Percentiles rank a stretch among this genome's conserved stretches.
Conservation (phyloP, 64 coral and sea anemone species). For the Cladopsammia gracilis region DNA sequence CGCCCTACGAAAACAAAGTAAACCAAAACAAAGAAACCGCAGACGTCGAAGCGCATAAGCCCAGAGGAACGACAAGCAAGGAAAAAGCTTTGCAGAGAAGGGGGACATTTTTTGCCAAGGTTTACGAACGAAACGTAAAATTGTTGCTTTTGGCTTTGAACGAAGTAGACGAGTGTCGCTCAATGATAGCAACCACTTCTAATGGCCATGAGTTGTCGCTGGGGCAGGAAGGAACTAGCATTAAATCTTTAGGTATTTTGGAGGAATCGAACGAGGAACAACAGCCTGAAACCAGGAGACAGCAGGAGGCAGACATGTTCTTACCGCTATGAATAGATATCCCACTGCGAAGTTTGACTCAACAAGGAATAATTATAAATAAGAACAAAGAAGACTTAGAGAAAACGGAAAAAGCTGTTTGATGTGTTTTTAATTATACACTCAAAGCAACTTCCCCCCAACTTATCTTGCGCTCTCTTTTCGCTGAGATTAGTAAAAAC, state of each 20-base stretch:
- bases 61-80: neutral
- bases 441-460: too few species aligned
- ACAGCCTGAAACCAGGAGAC: neutral
- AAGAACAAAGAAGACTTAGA: too few species aligned
- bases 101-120: constrained; percentile 15
- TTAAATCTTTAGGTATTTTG: neutral
- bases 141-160: neutral
- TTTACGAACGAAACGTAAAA: constrained; percentile 15
- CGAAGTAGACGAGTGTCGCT: constrained; percentile 21
- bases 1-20: neutral
- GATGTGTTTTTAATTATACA: too few species aligned
- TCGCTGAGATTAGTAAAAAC: too few species aligned
- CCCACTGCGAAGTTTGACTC: too few species aligned
- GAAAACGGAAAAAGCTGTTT: too few species aligned
- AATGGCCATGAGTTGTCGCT: neutral
- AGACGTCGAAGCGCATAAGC: neutral
- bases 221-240: neutral
- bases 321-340: too few species aligned
- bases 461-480: too few species aligned
- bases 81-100: constrained; percentile 3
- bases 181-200: constrained; percentile 1
- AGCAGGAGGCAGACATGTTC: too few species aligned
- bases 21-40: neutral
- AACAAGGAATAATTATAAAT: too few species aligned
- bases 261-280: neutral